Base-by-base conservation (phyloP, 2,888 invertebrate genomes). In the Pristionchus arcanus region DNA sequence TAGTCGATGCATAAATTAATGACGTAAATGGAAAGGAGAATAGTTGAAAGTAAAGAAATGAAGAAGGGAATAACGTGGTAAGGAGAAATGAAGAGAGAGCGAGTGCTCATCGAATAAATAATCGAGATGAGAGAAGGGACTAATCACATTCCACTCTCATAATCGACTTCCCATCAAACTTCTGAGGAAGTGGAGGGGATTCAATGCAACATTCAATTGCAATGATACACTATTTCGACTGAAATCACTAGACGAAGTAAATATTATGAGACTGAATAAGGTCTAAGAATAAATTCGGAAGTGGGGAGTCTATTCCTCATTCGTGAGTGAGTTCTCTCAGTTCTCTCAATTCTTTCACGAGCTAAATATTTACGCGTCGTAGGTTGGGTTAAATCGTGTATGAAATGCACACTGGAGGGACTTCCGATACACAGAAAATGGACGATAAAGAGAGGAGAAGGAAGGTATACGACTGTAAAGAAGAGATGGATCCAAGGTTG, bases 341-440 rank as follows among this genome's bases (percentile, higher is more conserved):
- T 59, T 25, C 59, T 59, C 25, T 59, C 59, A 59, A 19, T 21
- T n/a, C 25, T 49, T 13, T 53, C 81, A 9, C n/a, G 34, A 21
- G 34, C 81, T 83, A 53, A 42, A 19, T 83, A 49, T 83, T 83
- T 83, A 83, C 81, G 81, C 81, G 53, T 53, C 81, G 53, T 34
- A 21, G n/a, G 4, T 13, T 28, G 53, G 42, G 81, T 83, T 83
- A 42, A 83, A 83, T 83, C 81, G 81, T 53, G 49, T 42, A 83
- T 83, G 81, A 83, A 83, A 83, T 83, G 42, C 81, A 53, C 53
- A 53, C 53, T 53, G 15, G n/a, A n/a, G 42, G 42, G 42, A 83
- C 81, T 83, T 83, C 81, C 81, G 81, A 83, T 53, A 74, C 74
- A 59, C n/a, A 86, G 31, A 86, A 49, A 86, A 25, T 86, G 86